phyloP scores from a whole-genome alignment of 2,888 invertebrate genomes.

The Selenia dentaria region DNA sequence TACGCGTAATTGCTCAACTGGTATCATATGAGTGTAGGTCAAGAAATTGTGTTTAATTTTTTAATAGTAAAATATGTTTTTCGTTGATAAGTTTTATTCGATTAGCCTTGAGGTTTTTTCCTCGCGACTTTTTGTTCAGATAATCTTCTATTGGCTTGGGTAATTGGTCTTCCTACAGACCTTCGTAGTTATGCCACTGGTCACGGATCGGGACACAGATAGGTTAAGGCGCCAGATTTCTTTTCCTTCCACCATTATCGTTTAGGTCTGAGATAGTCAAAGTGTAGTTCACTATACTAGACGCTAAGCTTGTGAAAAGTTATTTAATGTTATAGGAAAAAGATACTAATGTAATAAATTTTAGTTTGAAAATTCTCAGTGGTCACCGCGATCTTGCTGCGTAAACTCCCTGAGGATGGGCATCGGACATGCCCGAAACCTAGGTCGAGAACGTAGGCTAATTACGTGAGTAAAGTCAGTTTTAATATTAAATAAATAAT shows the following conservation, averaged over 20 bases:
- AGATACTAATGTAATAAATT: too few relatives aligned
- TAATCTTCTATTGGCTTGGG: conserved; percentile 15
- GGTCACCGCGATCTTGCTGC: too few relatives aligned
- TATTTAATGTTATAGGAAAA: too few relatives aligned
- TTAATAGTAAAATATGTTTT: conserved; percentile 1
- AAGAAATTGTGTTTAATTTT: conserved; percentile 1
- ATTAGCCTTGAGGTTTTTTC: conserved; percentile 26
- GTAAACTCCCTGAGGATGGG: too few relatives aligned
- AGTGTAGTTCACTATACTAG: not conserved
- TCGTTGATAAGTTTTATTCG: conserved; percentile 1
- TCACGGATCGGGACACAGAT: conserved; percentile 28
- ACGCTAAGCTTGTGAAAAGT: too few relatives aligned
- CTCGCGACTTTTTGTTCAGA: conserved; percentile 22
- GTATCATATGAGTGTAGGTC: conserved; percentile 7
- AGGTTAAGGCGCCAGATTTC: conserved; percentile 36
- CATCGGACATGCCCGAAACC: too few relatives aligned
- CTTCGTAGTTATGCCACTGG: conserved; percentile 28
- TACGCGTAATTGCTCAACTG: conserved; percentile 2
- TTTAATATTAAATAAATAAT: too few relatives aligned
- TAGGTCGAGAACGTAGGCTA: too few relatives aligned
- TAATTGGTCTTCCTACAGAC: conserved; percentile 34
- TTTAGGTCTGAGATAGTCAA: conserved; percentile 13
- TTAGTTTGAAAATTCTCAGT: too few relatives aligned
- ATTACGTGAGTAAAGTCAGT: too few relatives aligned
- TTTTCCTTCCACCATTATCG: conserved; percentile 26